phyloP scores from a whole-genome alignment of 2,797 vertebrate genomes.

The Prunella strophiata region DNA sequence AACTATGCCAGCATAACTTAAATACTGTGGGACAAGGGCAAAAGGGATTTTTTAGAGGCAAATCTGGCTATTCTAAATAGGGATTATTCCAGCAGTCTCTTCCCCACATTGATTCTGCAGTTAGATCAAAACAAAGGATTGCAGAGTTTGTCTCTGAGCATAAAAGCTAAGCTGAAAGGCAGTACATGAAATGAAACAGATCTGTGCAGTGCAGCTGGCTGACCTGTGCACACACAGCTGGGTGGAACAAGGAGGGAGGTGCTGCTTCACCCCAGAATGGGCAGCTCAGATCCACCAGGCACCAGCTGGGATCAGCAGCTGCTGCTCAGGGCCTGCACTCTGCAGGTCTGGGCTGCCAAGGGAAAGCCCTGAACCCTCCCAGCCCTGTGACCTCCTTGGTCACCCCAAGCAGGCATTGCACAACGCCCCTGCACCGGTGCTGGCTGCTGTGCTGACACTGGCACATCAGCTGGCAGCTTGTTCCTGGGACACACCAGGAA shows the following conservation, averaged over 20 bases:
- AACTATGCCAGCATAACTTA: neutral
- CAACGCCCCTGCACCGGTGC: accelerated
- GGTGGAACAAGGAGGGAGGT: neutral
- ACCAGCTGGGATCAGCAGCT: neutral
- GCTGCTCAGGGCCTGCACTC: neutral
- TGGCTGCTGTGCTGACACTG: neutral
- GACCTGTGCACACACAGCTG: neutral
- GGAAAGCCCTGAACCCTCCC: neutral
- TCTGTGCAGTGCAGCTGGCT: neutral
- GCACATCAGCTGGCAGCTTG: neutral
- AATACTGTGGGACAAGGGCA: neutral
- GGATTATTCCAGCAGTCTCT: neutral
- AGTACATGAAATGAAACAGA: neutral
- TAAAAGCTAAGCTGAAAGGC: neutral
- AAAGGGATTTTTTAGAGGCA: neutral
- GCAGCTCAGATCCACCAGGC: neutral
- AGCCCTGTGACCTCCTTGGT: neutral
- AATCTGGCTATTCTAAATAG: neutral
- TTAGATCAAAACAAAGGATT: neutral
- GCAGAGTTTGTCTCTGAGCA: neutral
- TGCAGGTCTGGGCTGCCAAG: neutral
- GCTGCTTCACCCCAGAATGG: neutral
- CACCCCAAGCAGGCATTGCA: neutral
- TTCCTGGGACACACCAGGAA: neutral
- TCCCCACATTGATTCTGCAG: neutral